Percentiles rank a stretch among this genome's conserved stretches.
These are phyloP conservation scores for Cantharis flavilabris DNA, from an alignment of 2,888 invertebrate genomes.

Conservation along the genomic window DNA sequence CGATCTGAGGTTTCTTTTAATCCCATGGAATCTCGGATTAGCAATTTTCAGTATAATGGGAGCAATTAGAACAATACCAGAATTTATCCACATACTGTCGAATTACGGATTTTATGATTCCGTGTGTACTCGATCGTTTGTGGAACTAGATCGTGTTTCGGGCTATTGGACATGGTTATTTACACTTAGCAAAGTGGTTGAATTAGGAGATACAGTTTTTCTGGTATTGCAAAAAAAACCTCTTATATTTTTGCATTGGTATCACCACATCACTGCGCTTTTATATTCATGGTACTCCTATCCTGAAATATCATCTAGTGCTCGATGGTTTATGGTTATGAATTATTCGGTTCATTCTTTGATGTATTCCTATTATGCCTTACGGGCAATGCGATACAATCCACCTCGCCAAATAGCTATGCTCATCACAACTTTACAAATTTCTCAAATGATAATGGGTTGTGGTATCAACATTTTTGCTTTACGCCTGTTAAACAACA, in stretches of 20 bases:
- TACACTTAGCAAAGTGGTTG: conserved; percentile 93
- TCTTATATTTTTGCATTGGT: conserved; percentile 94
- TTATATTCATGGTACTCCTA: conserved; percentile 94
- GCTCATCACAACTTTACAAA: conserved; percentile 87
- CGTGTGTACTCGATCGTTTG: conserved; percentile 93
- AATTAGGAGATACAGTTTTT: conserved; percentile 94
- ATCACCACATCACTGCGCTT: conserved; percentile 93
- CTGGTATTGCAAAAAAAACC: conserved; percentile 92
- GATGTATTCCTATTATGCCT: conserved; percentile 91
- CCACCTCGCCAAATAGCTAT: conserved; percentile 86
- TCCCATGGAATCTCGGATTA: conserved; percentile 89
- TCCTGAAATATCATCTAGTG: conserved; percentile 86
- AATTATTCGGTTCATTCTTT: conserved; percentile 90
- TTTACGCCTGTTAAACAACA: conserved; percentile 75
- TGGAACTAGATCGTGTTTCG: conserved; percentile 88
- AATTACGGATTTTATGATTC: conserved; percentile 94
- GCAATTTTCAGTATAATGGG: conserved; percentile 96
- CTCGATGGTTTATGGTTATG: conserved; percentile 94
- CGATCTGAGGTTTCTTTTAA: conserved; percentile 83
- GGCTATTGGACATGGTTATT: conserved; percentile 99
- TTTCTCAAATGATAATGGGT: conserved; percentile 94
- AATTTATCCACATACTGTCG: conserved; percentile 84
- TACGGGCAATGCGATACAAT: conserved; percentile 82
- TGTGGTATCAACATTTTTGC: conserved; percentile 89
- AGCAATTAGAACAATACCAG: conserved; percentile 89